Conservation (phyloP, 2,888 invertebrate species). For the Temnothorax unifasciatus region DNA sequence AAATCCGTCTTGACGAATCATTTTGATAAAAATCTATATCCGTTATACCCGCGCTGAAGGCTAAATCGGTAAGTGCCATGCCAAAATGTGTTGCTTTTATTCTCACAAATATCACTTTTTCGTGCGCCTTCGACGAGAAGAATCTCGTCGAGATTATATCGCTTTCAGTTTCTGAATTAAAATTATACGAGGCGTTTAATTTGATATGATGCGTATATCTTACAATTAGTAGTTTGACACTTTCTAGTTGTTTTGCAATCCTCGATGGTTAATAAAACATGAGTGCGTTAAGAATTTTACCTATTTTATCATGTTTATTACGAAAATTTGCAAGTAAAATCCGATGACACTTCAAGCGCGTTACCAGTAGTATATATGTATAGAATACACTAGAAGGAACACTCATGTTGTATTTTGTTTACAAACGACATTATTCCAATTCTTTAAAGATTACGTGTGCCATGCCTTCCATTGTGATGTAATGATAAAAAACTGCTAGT, state of each 20-base stretch:
- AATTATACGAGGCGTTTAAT: neutral
- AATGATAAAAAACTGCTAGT: neutral
- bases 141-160: neutral
- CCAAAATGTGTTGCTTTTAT: neutral
- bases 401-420: constrained; percentile 5
- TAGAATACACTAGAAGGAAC: neutral
- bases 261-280: neutral
- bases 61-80: neutral
- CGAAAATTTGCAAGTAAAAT: constrained; percentile 17
- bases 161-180: neutral
- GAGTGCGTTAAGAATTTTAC: neutral
- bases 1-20: neutral
- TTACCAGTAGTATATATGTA: neutral
- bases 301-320: neutral
- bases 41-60: neutral
- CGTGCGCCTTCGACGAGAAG: neutral
- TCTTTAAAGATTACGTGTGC: constrained; percentile 16
- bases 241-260: neutral
- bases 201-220: neutral
- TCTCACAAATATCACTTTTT: neutral
- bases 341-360: neutral
- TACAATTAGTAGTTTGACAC: no score
- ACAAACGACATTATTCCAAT: constrained; percentile 2
- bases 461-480: neutral
- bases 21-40: constrained; percentile 1